Evolutionary conservation across 1,140 invertebrate genomes (phyloP).

Genomic region (Tyrophagus putrescentiae): DNA sequence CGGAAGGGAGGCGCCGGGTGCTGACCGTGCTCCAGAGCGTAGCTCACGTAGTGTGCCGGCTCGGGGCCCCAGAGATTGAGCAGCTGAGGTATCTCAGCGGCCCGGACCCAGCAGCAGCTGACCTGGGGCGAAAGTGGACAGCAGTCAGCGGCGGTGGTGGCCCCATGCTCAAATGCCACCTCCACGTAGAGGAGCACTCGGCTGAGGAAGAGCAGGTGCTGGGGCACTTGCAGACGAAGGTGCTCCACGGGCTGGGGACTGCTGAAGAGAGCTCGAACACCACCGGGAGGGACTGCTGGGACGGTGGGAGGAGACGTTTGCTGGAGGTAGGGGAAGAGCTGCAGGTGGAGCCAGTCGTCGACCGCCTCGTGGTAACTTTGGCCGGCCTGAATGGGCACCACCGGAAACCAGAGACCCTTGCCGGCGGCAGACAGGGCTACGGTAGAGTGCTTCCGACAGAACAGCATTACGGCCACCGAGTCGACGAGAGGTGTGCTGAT

Average conservation of each 20-base stretch:
- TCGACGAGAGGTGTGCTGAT: neutral
- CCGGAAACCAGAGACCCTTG: neutral
- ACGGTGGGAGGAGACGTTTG: neutral
- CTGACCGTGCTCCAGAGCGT: no score
- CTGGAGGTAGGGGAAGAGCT: no score
- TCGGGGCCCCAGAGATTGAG: neutral
- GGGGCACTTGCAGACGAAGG: conserved; percentile 4
- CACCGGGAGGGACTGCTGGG: neutral
- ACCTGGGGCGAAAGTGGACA: neutral
- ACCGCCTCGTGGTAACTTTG: neutral
- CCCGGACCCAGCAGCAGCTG: neutral
- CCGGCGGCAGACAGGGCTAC: neutral
- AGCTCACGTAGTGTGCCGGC: no score
- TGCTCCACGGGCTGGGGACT: neutral
- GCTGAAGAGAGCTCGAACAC: neutral
- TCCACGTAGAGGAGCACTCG: neutral
- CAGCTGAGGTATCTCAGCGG: neutral
- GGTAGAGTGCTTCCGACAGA: neutral
- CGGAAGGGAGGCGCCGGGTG: no score
- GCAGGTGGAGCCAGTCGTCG: no score
- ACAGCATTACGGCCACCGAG: neutral
- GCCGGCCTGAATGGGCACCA: neutral
- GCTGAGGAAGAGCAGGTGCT: neutral
- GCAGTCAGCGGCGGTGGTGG: neutral
- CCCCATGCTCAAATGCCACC: neutral